Conservation (phyloP, 2,797 vertebrate genomes). For the Pseudotriccus pelzelni region DNA sequence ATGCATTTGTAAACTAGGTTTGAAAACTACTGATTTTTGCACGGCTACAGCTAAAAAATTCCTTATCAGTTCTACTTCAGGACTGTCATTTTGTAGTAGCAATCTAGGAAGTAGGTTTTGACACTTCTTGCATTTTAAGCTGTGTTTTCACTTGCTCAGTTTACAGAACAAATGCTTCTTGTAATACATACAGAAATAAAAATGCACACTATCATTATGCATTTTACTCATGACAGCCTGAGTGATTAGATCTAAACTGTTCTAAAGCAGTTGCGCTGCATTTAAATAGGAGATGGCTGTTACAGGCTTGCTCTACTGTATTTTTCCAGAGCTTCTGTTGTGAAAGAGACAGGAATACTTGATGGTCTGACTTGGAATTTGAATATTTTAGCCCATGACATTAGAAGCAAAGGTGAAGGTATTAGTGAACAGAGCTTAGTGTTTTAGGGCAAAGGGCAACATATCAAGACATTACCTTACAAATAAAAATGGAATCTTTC, state of each 20-base stretch:
- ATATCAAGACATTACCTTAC: slow-evolving; percentile 37
- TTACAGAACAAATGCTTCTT: not conserved
- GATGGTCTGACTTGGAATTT: not conserved
- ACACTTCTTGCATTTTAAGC: not conserved
- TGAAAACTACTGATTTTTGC: not conserved
- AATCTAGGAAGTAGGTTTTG: not conserved
- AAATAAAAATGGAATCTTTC: slow-evolving; percentile 56
- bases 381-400: not conserved
- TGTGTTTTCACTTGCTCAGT: not conserved
- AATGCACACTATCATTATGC: not conserved
- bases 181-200: not conserved
- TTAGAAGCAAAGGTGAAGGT: slow-evolving; percentile 36
- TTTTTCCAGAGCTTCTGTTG: slow-evolving; percentile 6
- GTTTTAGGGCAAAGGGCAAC: slow-evolving; percentile 14
- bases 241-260: not conserved
- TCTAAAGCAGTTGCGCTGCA: not conserved
- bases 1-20: not conserved
- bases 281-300: not conserved
- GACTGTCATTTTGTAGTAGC: not conserved
- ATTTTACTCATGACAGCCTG: not conserved
- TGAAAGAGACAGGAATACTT: slow-evolving; percentile 5
- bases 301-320: not conserved
- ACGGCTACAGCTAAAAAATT: not conserved
- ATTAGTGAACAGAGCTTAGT: slow-evolving; percentile 27
- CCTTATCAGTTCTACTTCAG: not conserved